These are phyloP conservation scores for Paramormyrops hopkinsi DNA, from an alignment of 2,797 vertebrate species.

Conservation along the genomic window DNA sequence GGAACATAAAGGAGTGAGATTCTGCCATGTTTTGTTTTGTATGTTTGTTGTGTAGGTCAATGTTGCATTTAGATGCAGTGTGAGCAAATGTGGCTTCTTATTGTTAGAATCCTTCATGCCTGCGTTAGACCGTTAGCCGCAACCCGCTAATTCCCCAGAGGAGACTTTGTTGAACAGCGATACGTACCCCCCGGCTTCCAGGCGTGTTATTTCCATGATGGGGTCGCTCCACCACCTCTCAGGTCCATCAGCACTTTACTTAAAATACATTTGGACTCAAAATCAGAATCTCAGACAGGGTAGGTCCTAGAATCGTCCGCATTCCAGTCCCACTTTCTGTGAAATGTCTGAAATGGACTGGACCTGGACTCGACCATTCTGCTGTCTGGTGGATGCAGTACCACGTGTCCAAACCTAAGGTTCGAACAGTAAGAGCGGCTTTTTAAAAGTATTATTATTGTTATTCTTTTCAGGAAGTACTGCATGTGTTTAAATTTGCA, in stretches of 20 bases:
- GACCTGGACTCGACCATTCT: background rate
- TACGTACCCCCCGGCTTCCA: background rate
- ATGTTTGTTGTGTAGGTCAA: background rate
- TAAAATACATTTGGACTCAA: background rate
- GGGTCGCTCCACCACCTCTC: background rate
- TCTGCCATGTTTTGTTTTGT: background rate
- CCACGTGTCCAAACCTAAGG: background rate
- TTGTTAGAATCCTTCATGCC: background rate
- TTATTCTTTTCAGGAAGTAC: background rate
- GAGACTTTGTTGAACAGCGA: background rate
- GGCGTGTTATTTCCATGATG: background rate
- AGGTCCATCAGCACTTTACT: slow-evolving; percentile 5
- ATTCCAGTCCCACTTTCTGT: background rate
- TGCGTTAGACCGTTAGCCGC: background rate
- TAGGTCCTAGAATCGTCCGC: background rate
- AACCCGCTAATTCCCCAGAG: background rate
- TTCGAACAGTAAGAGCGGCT: background rate
- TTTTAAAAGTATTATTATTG: slow-evolving; percentile 1
- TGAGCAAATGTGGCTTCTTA: background rate
- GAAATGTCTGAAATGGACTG: background rate
- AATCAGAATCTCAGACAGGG: background rate
- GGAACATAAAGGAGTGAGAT: background rate
- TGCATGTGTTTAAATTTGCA: background rate
- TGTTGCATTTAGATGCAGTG: background rate
- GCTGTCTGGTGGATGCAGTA: background rate